Evolutionary conservation across 2,888 invertebrate genomes (phyloP).

Genomic region (Prosopocoilus inquinatus): DNA sequence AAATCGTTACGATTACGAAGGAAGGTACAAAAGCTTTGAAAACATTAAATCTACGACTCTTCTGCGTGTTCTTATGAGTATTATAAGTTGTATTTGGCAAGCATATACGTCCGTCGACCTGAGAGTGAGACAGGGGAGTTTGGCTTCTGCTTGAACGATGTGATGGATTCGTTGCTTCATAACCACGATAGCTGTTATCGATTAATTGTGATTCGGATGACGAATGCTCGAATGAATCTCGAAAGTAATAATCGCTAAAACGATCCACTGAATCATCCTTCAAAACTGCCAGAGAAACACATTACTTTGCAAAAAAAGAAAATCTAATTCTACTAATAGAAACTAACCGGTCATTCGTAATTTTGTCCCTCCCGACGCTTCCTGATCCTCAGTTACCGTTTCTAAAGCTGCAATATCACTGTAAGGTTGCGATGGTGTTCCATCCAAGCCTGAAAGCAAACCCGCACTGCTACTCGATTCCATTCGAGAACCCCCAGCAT

Average conservation of each 20-base stretch:
- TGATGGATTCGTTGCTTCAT: slow-evolving; percentile 48
- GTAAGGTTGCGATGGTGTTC: slow-evolving; percentile 39
- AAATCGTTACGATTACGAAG: slow-evolving; percentile 69
- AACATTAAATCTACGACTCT: slow-evolving; percentile 59
- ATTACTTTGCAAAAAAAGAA: background rate
- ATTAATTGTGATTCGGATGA: slow-evolving; percentile 73
- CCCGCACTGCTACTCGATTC: slow-evolving; percentile 47
- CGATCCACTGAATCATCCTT: slow-evolving; percentile 51
- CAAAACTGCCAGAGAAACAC: slow-evolving; percentile 35
- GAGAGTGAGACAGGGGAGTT: slow-evolving; percentile 50
- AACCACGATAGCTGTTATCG: slow-evolving; percentile 49
- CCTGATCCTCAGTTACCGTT: slow-evolving; percentile 69
- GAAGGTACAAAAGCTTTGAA: slow-evolving; percentile 75
- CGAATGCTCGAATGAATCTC: slow-evolving; percentile 76
- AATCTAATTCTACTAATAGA: background rate
- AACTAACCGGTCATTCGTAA: slow-evolving; percentile 46
- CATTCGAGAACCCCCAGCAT: slow-evolving; percentile 51
- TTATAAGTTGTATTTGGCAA: slow-evolving; percentile 36
- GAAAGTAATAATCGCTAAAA: slow-evolving; percentile 67
- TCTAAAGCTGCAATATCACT: slow-evolving; percentile 58
- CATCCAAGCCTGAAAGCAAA: slow-evolving; percentile 46
- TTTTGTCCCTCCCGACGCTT: slow-evolving; percentile 47
- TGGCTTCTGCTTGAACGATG: slow-evolving; percentile 54
- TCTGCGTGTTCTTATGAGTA: slow-evolving; percentile 42
- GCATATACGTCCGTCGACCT: slow-evolving; percentile 45